Base-by-base conservation (phyloP, 2,113 vertebrate genomes). In the Paramisgurnus dabryanus region DNA sequence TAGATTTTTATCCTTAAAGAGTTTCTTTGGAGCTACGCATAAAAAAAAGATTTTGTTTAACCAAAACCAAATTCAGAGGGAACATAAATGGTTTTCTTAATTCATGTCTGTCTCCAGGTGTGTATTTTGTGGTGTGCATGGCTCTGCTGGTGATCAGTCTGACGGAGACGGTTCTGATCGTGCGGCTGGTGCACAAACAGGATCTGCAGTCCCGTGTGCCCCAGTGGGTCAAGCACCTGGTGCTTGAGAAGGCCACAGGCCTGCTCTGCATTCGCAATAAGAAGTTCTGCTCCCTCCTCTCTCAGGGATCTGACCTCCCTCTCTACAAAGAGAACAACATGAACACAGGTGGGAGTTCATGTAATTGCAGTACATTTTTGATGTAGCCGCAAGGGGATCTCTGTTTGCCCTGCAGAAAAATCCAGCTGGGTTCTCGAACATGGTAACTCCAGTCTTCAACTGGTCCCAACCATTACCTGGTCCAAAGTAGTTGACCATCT, bases 41-140 rank as follows among this genome's bases (percentile, higher is more conserved):
- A 49, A 50, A 50, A 50, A 50, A 50, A 50, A 1, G 4, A 49
- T 49, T 10, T 53, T 53, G 50, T 53, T 53, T 53, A 53, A 5
- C 50, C 12, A 53, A 5, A 53, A 53, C 50, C 12, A 4, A 13
- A 58, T 58, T 58, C 2, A 18, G n/a, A n/a, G 7, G 7, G n/a
- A 58, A 58, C 5, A 18, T n/a, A 18, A 57, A 6, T 58, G 6
- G 1, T 12, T 64, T 64, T 39, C 34, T 15, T 45, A 17, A 0
- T 71, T 34, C 74, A 10, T 67, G 17, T 71, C 17, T 78, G 18
- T 60, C n/a, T 69, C 4, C 87, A 99, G 97, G 97, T 8, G 90
- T 95, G 84, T 99, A 99, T 86, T 99, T 99, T 0, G 94, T 98
- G 68, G 98, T 99, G 27, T 99, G 98, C 90, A 99, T 99, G 98